Evolutionary conservation across 2,113 vertebrate species (phyloP).

Genomic region (Symphodus melops): DNA sequence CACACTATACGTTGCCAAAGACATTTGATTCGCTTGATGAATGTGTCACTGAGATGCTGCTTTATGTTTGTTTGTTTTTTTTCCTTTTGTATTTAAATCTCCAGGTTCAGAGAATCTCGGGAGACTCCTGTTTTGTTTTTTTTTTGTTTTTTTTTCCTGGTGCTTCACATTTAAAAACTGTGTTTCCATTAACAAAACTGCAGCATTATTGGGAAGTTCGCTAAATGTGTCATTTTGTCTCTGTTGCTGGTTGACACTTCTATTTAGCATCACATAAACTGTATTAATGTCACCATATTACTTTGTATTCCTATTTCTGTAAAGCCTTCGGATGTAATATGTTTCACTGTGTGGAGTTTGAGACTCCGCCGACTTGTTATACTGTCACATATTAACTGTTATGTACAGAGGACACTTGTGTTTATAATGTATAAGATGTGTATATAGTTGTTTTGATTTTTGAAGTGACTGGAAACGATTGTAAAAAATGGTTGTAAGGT

Average conservation of each 20-base stretch:
- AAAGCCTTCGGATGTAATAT: constrained; percentile 17
- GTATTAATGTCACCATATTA: constrained; percentile 24
- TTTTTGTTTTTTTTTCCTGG: constrained; percentile 31
- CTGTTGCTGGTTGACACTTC: constrained; percentile 32
- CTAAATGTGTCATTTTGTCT: not conserved
- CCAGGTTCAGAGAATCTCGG: constrained; percentile 55
- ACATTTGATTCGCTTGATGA: constrained; percentile 35
- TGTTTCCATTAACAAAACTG: constrained; percentile 26
- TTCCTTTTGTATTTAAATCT: constrained; percentile 50
- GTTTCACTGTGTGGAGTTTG: constrained; percentile 57
- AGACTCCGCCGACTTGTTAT: constrained; percentile 47
- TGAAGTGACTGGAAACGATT: constrained; percentile 53
- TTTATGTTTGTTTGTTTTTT: constrained; percentile 8
- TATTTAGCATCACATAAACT: constrained; percentile 9
- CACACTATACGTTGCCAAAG: constrained; percentile 68
- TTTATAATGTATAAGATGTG: constrained; percentile 65
- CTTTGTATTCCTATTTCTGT: constrained; percentile 38
- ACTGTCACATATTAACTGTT: constrained; percentile 23
- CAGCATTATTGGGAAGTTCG: not conserved
- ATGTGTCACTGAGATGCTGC: constrained; percentile 56
- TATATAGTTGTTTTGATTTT: constrained; percentile 50
- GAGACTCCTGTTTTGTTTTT: too few relatives aligned
- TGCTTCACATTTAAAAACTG: constrained; percentile 43
- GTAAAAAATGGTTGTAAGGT: constrained; percentile 54
- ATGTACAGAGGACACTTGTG: constrained; percentile 66